A percentile compares a stretch with the other conserved stretches of the same genome.
phyloP scores from a whole-genome alignment of 2,797 vertebrate species.

The Coracias cyanogaster region DNA sequence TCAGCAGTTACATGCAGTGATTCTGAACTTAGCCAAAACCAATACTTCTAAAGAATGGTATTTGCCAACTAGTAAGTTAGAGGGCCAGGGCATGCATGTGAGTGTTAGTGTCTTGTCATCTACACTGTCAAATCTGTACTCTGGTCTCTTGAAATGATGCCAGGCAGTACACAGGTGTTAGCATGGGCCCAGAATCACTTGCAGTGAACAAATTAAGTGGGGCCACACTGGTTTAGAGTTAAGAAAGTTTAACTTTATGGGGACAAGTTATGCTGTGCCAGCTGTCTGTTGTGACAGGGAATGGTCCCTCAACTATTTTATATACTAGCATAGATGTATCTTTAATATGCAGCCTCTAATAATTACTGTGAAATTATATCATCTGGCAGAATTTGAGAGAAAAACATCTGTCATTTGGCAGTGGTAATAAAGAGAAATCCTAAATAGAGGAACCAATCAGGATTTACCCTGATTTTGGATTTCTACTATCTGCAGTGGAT shows the following conservation, averaged over 20 bases:
- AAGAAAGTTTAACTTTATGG: not conserved
- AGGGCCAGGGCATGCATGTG: fast-evolving
- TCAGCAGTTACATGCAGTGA: not conserved
- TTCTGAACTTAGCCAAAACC: not conserved
- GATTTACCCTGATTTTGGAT: not conserved
- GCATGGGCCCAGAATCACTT: not conserved
- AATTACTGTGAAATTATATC: not conserved
- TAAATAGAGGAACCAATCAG: not conserved
- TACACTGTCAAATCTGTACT: not conserved
- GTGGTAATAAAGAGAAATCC: not conserved
- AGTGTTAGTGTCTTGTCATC: not conserved
- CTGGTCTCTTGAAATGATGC: not conserved
- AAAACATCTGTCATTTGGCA: not conserved
- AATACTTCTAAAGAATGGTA: not conserved
- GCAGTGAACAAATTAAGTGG: not conserved
- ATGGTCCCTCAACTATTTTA: not conserved
- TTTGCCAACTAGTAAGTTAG: not conserved
- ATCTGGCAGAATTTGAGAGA: not conserved
- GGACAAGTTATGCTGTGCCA: not conserved
- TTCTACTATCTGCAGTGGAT: not conserved
- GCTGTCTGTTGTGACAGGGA: not conserved
- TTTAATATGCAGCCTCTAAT: not conserved
- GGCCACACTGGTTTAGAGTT: not conserved
- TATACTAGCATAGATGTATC: not conserved
- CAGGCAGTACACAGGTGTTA: not conserved